Evolutionary conservation across 2,888 invertebrate genomes (phyloP), one percentile per base, ranked within the genome.

Genomic region (Meganola albula): DNA sequence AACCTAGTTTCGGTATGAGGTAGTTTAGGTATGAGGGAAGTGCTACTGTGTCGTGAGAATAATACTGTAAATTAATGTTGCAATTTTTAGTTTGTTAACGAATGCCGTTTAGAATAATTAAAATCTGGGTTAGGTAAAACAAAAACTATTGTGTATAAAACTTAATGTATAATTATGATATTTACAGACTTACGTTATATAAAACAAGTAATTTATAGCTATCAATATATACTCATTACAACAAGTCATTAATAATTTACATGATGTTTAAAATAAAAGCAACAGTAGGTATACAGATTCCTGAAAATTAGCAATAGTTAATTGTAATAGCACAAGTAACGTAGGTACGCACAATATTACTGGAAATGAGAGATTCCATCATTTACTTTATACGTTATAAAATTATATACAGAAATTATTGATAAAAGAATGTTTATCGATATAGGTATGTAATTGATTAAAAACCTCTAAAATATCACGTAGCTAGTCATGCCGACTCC

Each of bases 191-290:
- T 85, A 84, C 58, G 53, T 78, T 83, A 84, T 82, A 83, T 79
- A 84, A 85, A 84, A 84, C 84, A 85, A 84, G 78, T 84, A 77
- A 76, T 79, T 70, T 82, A 85, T 84, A 83, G 84, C 79, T 85
- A 84, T 80, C 66, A 78, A 76, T 77, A 79, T 78, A 79, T 80
- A 80, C 76, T 83, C 79, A 80, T 76, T 75, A 79, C 76, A 82
- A 82, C 75, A 77, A 79, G 79, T 84, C 79, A 79, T 80, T 79
- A 80, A 78, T 79, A 79, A 77, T 84, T 79, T 84, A 84, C 76
- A 84, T 64, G 76, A 69, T 77, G 71, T 72, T 72, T 57, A 72
- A 74, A 80, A 76, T 77, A 79, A 79, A 83, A 80, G 84, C 80
- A 79, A 79, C 74, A 78, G 74, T n/a, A n/a, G n/a, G n/a, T 79